Percentiles rank a stretch among this genome's conserved stretches.
Evolutionary conservation across 2,797 vertebrate species (phyloP).

Genomic region (Aphelocoma californica): DNA sequence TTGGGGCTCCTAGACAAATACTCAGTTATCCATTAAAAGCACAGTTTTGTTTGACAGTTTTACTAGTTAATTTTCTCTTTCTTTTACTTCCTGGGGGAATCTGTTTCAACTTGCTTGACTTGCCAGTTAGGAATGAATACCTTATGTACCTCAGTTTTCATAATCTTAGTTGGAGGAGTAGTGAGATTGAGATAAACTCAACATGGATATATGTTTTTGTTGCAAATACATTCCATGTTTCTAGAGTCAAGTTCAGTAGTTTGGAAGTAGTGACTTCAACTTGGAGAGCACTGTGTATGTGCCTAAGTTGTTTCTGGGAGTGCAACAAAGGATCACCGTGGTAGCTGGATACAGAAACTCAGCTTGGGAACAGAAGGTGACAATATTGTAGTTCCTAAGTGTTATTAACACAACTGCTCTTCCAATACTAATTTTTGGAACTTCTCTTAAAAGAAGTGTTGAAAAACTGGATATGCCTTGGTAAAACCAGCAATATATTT

Average conservation of each 20-base stretch:
- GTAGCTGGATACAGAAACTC: background rate
- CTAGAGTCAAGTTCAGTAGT: background rate
- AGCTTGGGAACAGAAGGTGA: background rate
- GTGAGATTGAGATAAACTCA: background rate
- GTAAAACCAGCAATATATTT: background rate
- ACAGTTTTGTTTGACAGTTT: background rate
- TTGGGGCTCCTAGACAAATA: background rate
- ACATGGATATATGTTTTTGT: background rate
- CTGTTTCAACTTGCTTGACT: background rate
- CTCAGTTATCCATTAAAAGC: background rate
- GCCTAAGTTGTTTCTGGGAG: background rate
- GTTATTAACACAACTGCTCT: background rate
- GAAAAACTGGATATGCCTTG: background rate
- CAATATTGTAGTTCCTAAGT: background rate
- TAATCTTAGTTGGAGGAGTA: background rate
- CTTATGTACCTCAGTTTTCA: background rate
- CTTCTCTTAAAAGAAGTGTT: background rate
- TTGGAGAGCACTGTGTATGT: fast-evolving
- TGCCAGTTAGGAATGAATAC: background rate
- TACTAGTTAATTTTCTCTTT: background rate
- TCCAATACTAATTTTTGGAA: background rate
- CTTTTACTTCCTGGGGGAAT: background rate
- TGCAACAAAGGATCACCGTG: background rate
- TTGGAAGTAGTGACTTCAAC: background rate
- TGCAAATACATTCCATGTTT: background rate